phyloP scores from a whole-genome alignment of 2,113 vertebrate species.

The Ophthalmolycus amberensis region DNA sequence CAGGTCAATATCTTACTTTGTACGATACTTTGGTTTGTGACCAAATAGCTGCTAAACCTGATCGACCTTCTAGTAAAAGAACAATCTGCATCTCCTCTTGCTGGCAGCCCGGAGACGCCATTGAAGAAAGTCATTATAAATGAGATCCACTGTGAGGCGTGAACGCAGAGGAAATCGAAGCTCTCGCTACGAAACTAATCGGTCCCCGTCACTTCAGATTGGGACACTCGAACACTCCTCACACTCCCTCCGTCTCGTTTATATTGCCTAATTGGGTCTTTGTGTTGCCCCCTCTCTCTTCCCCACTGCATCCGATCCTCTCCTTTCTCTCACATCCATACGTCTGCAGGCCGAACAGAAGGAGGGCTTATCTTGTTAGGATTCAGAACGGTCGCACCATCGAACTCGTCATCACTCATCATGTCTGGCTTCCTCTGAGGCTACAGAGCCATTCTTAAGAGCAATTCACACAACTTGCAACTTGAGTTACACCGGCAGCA shows the following conservation, averaged over 20 bases:
- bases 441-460: slow-evolving; percentile 1
- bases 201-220: slow-evolving; percentile 56
- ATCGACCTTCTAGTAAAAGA: slow-evolving; percentile 21
- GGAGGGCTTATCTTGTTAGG: slow-evolving; percentile 51
- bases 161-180: slow-evolving; percentile 58
- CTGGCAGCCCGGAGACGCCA: slow-evolving; percentile 6
- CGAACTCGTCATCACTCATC: slow-evolving; percentile 9
- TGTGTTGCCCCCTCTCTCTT: neutral
- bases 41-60: neutral
- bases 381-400: slow-evolving; percentile 15
- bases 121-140: slow-evolving; percentile 39
- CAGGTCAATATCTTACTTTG: too few relatives aligned
- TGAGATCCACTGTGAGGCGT: slow-evolving; percentile 49
- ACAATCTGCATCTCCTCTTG: slow-evolving; percentile 5
- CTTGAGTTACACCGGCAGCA: neutral
- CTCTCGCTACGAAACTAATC: slow-evolving; percentile 43
- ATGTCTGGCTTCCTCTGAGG: neutral
- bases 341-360: slow-evolving; percentile 14
- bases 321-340: neutral
- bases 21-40: too few relatives aligned
- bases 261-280: slow-evolving; percentile 10
- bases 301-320: neutral
- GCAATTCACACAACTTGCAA: neutral
- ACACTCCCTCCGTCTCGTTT: slow-evolving; percentile 21
- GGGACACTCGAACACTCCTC: slow-evolving; percentile 24